phyloP scores from a whole-genome alignment of 2,113 vertebrate genomes.

The zebrafish (Danio rerio) region DNA sequence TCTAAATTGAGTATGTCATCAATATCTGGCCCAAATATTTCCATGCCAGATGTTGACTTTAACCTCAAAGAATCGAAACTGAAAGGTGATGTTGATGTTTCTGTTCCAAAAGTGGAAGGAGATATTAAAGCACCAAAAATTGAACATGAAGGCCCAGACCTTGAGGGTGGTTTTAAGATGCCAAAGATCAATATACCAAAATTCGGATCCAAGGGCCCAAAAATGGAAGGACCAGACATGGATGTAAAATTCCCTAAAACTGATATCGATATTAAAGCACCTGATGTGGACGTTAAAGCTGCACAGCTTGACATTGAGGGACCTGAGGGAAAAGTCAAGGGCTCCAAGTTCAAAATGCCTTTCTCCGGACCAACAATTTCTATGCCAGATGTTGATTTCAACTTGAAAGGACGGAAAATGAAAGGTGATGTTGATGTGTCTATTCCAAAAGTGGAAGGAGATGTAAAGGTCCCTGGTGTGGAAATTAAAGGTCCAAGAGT shows the following conservation, averaged over 20 bases:
- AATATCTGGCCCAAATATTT: constrained; percentile 66
- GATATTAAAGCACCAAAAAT: constrained; percentile 5
- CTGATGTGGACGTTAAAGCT: constrained; percentile 16
- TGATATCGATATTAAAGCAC: constrained; percentile 8
- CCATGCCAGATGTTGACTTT: constrained; percentile 76
- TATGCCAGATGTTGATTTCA: constrained; percentile 28
- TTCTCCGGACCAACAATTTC: constrained; percentile 46
- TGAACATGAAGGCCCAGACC: constrained; percentile 28
- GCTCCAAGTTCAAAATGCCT: constrained; percentile 36
- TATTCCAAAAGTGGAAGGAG: constrained; percentile 29
- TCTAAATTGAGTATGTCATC: constrained; percentile 48
- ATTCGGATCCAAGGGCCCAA: constrained; percentile 41
- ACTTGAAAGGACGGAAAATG: constrained; percentile 33
- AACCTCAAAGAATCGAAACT: constrained; percentile 70
- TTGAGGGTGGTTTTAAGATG: constrained; percentile 39
- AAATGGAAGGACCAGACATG: constrained; percentile 55
- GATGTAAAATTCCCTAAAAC: constrained; percentile 54
- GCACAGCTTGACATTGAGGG: constrained; percentile 33
- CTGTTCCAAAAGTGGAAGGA: constrained; percentile 47
- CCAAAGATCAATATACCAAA: constrained; percentile 45
- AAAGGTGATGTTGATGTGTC: constrained; percentile 19
- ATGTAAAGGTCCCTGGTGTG: constrained; percentile 13
- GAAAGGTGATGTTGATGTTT: constrained; percentile 66
- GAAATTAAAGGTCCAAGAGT: constrained; percentile 1
- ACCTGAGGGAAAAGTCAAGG: constrained; percentile 44